Base-by-base conservation (phyloP, 2,113 vertebrate genomes). In the Plecturocebus donacophilus region DNA sequence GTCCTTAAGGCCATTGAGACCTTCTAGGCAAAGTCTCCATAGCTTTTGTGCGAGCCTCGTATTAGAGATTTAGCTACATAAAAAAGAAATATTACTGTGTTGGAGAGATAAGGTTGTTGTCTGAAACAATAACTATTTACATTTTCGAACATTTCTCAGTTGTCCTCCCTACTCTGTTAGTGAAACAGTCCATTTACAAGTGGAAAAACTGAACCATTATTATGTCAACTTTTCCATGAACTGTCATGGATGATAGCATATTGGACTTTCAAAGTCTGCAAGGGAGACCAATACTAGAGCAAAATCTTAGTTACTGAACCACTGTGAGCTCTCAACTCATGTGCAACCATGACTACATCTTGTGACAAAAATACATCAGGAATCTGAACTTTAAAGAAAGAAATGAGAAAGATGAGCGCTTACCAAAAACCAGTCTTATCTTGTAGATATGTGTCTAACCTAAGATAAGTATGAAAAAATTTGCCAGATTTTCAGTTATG, bases 311-410 rank as follows among this genome's bases (percentile, higher is more conserved):
- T 97, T 93, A 66, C 5, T 87, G 8, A 83, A 85, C 20, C 81
- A 30, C 23, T 32, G 0, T 86, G 21, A 91, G 58, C 58, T 91
- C 87, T 84, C 80, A 96, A 56, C 17, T 38, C 8, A 49, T 40
- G 5, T 71, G 20, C 68, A 88, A 71, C 38, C 17, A 87, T 97
- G 40, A 32, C 21, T 47, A 32, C 83, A 54, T 42, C n/a, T 76
- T 84, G 12, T 77, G 27, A 70, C 87, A 25, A 42, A 13, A 91
- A 40, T 80, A 88, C 8, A 4, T 90, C 56, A 87, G 32, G 12
- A 96, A 92, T 77, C 38, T 79, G 47, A 92, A 84, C 27, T 92
- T 96, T 52, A 93, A 91, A 91, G 35, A 93, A 68, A 83, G 8
- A 35, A 79, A 82, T 20, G n/a, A 77, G 54, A 64, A 91, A 76